Evolutionary conservation across 2,888 invertebrate genomes (phyloP).

Genomic region (Psylliodes chrysocephalus): DNA sequence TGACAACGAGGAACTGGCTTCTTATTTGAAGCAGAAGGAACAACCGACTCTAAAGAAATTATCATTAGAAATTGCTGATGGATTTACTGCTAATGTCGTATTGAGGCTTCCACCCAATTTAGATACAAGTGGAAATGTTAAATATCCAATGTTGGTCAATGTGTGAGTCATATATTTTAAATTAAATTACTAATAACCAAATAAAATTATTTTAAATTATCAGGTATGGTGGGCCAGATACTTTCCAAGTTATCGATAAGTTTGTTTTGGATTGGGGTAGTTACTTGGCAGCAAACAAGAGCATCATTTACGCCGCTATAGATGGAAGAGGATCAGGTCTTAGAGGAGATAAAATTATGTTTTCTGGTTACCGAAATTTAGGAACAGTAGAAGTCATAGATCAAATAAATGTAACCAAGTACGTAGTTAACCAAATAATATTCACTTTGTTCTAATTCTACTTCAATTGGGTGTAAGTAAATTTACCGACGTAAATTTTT

Average conservation of each 20-base stretch:
- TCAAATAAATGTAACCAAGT: slow-evolving; percentile 87
- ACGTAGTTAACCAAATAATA: no score
- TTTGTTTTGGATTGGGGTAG: slow-evolving; percentile 90
- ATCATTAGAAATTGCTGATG: slow-evolving; percentile 73
- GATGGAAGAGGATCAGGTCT: slow-evolving; percentile 92
- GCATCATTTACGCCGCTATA: slow-evolving; percentile 87
- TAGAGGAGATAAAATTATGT: slow-evolving; percentile 84
- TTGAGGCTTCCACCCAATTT: slow-evolving; percentile 80
- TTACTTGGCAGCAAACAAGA: slow-evolving; percentile 84
- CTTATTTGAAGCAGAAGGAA: slow-evolving; percentile 64
- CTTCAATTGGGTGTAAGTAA: no score
- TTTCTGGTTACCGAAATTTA: slow-evolving; percentile 82
- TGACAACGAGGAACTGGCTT: slow-evolving; percentile 69
- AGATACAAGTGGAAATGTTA: slow-evolving; percentile 71
- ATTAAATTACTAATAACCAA: neutral
- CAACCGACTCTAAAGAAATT: slow-evolving; percentile 72
- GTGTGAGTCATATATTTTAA: slow-evolving; percentile 72
- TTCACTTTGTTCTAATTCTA: no score
- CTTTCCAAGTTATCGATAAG: slow-evolving; percentile 83
- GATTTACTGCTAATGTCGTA: slow-evolving; percentile 77
- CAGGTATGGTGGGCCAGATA: slow-evolving; percentile 93
- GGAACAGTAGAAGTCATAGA: slow-evolving; percentile 93
- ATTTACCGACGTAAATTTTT: no score
- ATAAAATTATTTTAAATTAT: slow-evolving; percentile 11
- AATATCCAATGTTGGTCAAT: slow-evolving; percentile 85